These are phyloP conservation scores for Poeciliopsis retropinna DNA, from an alignment of 2,113 vertebrate genomes.

Conservation along the genomic window DNA sequence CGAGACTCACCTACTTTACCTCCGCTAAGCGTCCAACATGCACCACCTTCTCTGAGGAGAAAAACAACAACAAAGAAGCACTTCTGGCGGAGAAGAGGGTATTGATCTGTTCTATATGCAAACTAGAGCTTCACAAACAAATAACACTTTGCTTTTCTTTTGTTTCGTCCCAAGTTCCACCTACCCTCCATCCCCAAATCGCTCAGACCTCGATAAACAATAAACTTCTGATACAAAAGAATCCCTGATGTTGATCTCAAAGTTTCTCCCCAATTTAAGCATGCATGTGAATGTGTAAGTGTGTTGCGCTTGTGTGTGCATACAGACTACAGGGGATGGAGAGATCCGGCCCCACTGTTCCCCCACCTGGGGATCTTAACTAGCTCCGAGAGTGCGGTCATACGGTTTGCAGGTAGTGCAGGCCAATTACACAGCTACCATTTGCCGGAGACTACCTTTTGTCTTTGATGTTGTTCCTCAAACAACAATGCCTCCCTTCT, in stretches of 20 bases:
- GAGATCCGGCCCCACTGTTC: conserved; percentile 49
- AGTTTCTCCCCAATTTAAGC: conserved; percentile 56
- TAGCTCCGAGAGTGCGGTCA: conserved; percentile 67
- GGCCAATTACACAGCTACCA: conserved; percentile 77
- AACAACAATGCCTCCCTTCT: conserved; percentile 71
- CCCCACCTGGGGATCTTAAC: conserved; percentile 74
- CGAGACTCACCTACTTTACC: conserved; percentile 37
- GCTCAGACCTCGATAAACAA: conserved; percentile 70
- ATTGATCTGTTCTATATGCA: conserved; percentile 65
- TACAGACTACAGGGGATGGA: conserved; percentile 47
- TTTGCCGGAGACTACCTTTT: conserved; percentile 74
- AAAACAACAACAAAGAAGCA: conserved; percentile 49
- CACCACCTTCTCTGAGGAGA: conserved; percentile 4
- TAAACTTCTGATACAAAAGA: conserved; percentile 60
- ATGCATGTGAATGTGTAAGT: conserved; percentile 36
- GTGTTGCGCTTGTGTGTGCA: conserved; percentile 37
- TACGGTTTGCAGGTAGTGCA: conserved; percentile 64
- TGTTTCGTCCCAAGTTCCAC: conserved; percentile 68
- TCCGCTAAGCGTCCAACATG: conserved; percentile 12
- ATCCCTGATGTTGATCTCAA: conserved; percentile 66
- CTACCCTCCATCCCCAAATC: conserved; percentile 45
- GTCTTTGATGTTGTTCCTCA: conserved; percentile 76
- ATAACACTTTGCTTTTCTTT: conserved; percentile 57
- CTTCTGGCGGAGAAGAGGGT: conserved; percentile 44
- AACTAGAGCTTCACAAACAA: conserved; percentile 63